Percentiles rank a stretch among this genome's conserved stretches.
These are phyloP conservation scores for Sinotaia quadrata DNA, from an alignment of 2,888 invertebrate genomes.

Conservation along the genomic window DNA sequence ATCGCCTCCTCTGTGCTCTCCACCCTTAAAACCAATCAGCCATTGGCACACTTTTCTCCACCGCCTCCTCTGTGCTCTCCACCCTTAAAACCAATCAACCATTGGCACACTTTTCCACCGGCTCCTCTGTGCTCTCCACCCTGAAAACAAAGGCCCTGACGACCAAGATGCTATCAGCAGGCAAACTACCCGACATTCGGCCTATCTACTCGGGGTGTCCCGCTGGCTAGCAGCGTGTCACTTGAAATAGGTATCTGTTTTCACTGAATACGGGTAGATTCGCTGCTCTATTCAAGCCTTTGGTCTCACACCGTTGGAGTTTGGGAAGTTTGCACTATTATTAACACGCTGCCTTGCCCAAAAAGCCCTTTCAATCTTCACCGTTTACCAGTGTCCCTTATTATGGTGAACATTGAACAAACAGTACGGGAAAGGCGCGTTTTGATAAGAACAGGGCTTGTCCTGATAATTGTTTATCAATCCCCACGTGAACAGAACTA, in stretches of 20 bases:
- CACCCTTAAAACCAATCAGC: too few species aligned
- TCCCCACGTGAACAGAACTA: too few species aligned
- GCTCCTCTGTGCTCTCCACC: too few species aligned
- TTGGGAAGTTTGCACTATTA: neutral
- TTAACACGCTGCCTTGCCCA: too few species aligned
- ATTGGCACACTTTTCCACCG: too few species aligned
- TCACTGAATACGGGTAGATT: neutral
- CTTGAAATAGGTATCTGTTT: constrained; percentile 8
- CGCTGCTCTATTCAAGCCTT: neutral
- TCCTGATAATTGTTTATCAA: too few species aligned
- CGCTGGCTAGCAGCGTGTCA: constrained; percentile 6
- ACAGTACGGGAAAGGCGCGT: neutral
- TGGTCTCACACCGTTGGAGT: neutral
- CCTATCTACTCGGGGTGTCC: neutral
- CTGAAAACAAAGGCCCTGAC: neutral
- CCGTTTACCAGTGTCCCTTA: neutral
- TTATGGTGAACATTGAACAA: neutral
- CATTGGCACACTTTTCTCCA: too few species aligned
- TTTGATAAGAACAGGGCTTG: too few species aligned
- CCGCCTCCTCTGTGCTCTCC: too few species aligned
- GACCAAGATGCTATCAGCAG: neutral
- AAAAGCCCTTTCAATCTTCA: neutral
- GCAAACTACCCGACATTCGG: neutral
- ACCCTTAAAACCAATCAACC: too few species aligned
- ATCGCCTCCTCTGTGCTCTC: too few species aligned